Evolutionary conservation across 2,797 vertebrate species (phyloP).

Genomic region (Tauraco hartlaubi): DNA sequence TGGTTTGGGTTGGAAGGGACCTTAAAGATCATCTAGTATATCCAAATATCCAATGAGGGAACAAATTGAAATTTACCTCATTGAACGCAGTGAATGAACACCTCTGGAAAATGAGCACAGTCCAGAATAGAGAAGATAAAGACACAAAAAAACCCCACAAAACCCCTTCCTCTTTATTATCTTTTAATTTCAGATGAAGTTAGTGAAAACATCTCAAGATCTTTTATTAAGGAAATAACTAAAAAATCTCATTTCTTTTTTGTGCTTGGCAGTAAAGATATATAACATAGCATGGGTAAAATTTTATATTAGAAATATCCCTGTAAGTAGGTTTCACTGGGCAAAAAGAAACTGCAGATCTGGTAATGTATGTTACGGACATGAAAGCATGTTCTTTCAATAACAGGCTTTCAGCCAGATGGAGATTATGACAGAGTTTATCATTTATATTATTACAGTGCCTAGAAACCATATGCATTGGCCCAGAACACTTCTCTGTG

Average conservation of each 20-base stretch:
- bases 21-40: too few relatives aligned
- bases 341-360: background rate
- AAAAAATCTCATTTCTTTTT: background rate
- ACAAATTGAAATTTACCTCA: background rate
- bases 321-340: background rate
- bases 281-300: background rate
- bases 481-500: background rate
- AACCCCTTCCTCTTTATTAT: background rate
- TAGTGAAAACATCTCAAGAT: background rate
- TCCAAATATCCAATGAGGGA: background rate
- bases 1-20: too few relatives aligned
- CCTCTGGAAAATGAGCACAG: background rate
- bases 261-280: background rate
- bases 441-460: background rate
- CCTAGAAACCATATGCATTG: background rate
- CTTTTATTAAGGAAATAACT: background rate
- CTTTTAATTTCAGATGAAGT: background rate
- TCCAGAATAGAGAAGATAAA: background rate
- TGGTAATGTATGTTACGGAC: background rate
- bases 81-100: background rate
- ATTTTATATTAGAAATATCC: background rate
- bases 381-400: background rate
- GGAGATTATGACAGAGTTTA: background rate
- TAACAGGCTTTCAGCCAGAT: background rate
- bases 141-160: fast-evolving